phyloP scores from a whole-genome alignment of 2,797 vertebrate species.

The Gymnopithys bicolor region DNA sequence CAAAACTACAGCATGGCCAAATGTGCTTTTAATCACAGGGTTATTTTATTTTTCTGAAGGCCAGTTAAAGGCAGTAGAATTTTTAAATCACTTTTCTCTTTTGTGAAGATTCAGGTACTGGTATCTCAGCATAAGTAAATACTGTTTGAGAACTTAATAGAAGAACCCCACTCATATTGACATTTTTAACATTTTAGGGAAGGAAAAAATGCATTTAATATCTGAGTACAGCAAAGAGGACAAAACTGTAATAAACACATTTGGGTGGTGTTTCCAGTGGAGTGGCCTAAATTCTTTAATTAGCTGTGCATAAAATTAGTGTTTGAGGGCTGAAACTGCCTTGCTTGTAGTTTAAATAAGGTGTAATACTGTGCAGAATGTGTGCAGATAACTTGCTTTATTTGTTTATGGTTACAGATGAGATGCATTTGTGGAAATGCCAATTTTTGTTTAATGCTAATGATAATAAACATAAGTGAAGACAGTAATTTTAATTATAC shows the following conservation, averaged over 20 bases:
- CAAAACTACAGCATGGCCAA: neutral
- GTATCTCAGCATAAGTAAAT: neutral
- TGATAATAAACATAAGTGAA: neutral
- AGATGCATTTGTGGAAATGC: neutral
- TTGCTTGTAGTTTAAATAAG: neutral
- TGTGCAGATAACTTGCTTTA: neutral
- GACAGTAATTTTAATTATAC: neutral
- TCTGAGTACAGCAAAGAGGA: neutral
- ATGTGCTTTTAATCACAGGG: neutral
- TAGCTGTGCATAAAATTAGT: neutral
- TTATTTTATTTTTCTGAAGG: neutral
- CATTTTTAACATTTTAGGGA: neutral
- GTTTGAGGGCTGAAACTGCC: neutral
- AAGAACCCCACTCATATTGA: neutral
- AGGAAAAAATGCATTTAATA: neutral
- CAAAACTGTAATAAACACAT: neutral
- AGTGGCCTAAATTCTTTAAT: neutral
- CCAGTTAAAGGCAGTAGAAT: neutral
- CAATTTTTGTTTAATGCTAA: neutral
- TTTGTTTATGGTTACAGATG: neutral
- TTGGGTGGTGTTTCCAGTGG: neutral
- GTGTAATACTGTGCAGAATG: neutral
- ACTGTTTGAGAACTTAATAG: neutral
- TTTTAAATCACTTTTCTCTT: neutral
- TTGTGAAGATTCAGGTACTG: neutral